phyloP scores from a whole-genome alignment of 2,888 invertebrate species.

The Caenorhabditis sinica region DNA sequence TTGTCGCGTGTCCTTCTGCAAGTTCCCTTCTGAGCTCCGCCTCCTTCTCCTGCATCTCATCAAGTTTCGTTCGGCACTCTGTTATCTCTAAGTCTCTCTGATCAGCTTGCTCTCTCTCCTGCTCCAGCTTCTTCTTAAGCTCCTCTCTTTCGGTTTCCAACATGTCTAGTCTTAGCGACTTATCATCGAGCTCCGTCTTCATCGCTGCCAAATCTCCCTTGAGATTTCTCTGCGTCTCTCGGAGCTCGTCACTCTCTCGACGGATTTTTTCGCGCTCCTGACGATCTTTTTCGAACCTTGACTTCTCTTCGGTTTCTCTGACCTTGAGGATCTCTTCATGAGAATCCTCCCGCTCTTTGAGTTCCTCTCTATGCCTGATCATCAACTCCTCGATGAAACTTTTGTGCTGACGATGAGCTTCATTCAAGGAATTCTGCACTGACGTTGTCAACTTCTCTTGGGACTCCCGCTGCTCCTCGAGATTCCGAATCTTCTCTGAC shows the following conservation, averaged over 20 bases:
- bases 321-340: constrained; percentile 38
- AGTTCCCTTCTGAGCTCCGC: constrained; percentile 65
- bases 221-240: constrained; percentile 56
- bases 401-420: constrained; percentile 70
- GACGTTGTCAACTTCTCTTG: constrained; percentile 56
- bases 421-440: constrained; percentile 65
- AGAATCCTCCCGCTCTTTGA: constrained; percentile 62
- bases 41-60: constrained; percentile 66
- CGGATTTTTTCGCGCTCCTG: constrained; percentile 58
- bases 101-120: constrained; percentile 57
- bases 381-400: constrained; percentile 75
- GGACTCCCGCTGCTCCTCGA: constrained; percentile 57
- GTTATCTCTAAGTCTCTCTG: constrained; percentile 60
- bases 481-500: constrained; percentile 50
- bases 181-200: constrained; percentile 67
- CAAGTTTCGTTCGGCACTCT: constrained; percentile 63
- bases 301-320: constrained; percentile 44
- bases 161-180: constrained; percentile 38
- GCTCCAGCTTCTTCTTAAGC: constrained; percentile 54
- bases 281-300: constrained; percentile 39
- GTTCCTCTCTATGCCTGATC: constrained; percentile 70
- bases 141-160: constrained; percentile 62
- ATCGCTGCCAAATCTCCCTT: constrained; percentile 64
- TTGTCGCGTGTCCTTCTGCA: constrained; percentile 47
- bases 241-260: constrained; percentile 63